Evolutionary conservation across 2,113 vertebrate genomes (phyloP), one percentile per base, ranked within the genome.

Genomic region (Saccopteryx bilineata): DNA sequence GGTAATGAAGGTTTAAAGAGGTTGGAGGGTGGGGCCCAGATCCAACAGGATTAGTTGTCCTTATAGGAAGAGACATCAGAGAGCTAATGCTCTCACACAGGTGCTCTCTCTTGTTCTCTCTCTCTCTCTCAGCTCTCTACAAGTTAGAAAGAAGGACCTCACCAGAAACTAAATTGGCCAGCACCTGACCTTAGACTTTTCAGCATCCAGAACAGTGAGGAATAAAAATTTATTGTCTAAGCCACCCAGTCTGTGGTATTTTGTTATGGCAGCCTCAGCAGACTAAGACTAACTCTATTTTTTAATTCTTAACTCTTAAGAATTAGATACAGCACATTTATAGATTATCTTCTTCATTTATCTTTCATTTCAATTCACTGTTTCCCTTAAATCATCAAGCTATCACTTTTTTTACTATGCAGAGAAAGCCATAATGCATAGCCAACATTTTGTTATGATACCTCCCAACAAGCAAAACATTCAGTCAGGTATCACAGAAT

Each of bases 201-300:
- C 10, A 52, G 54, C 56, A 48, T 95, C 66, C 68, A 81, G 15
- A 83, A 93, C n/a, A 66, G 15, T 65, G 61, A 72, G 61, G 72
- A 95, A 65, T 31, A 92, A 50, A 56, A 39, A 76, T 56, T 58
- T 56, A 21, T 23, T 87, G 18, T 31, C 58, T 75, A 76, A n/a
- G 31, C 8, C 17, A 87, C 28, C 12, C 13, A 48, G 5, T 46
- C 26, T 56, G 8, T 50, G 18, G 28, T 60, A 68, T 58, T 94
- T 26, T 63, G 69, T 54, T 33, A 88, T 5, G 58, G 76, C 15
- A 68, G 6, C 52, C 33, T 63, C 5, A 60, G 31, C 1, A 68
- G 39, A 65, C 31, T 75, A 71, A 88, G 58, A 79, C 68, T n/a
- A 71, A 91, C 52, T 82, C 93, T 86, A n/a, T 24, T 96, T 71